Conservation (phyloP, 2,888 invertebrate species). For the Deroplatys truncata region DNA sequence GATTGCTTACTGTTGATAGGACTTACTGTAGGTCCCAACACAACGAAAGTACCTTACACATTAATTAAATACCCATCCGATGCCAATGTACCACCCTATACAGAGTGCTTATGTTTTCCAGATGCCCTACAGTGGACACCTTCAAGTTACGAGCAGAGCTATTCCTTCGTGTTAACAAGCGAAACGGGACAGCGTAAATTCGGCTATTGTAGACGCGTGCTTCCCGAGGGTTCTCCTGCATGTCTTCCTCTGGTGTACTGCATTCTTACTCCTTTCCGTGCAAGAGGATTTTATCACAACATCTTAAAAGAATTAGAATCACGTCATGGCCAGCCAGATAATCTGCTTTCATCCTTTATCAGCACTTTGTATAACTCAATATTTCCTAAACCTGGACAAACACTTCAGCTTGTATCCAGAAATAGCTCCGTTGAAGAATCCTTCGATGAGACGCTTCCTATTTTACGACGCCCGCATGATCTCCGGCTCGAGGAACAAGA, state of each 20-base stretch:
- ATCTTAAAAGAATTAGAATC: constrained; percentile 70
- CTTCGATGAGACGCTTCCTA: neutral
- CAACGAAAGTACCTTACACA: neutral
- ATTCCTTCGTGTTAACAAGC: constrained; percentile 72
- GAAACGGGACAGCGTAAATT: constrained; percentile 66
- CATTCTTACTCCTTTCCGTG: constrained; percentile 70
- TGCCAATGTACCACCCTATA: constrained; percentile 58
- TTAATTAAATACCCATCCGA: neutral
- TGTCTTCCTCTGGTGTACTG: constrained; percentile 78
- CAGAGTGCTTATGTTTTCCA: constrained; percentile 73
- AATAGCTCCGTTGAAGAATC: neutral
- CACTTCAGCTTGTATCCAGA: constrained; percentile 39
- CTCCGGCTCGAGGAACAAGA: neutral
- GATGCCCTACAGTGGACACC: constrained; percentile 58
- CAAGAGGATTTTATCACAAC: constrained; percentile 70
- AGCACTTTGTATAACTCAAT: constrained; percentile 65
- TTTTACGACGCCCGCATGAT: neutral
- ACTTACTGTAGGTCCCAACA: neutral
- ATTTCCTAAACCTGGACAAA: constrained; percentile 66
- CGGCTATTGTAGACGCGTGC: constrained; percentile 74
- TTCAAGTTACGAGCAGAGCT: constrained; percentile 54
- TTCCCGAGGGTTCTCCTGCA: constrained; percentile 67
- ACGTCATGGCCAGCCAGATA: constrained; percentile 66
- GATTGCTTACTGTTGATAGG: neutral
- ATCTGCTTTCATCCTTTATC: constrained; percentile 59